Conservation (phyloP, 2,888 invertebrate genomes). For the Rhagophthalmus giganteus region DNA sequence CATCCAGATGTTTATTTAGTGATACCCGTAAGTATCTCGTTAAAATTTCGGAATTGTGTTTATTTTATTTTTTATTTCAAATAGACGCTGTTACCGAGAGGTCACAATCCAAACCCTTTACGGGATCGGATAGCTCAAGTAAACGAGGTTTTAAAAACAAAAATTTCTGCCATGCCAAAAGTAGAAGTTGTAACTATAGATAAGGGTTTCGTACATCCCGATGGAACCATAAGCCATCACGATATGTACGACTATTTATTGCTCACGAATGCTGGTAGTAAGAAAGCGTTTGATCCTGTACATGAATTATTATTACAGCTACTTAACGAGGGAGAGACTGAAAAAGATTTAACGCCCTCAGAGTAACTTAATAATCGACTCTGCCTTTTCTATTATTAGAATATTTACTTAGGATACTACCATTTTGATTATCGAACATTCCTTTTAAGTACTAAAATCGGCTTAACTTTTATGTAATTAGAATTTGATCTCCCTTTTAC, state of each 20-base stretch:
- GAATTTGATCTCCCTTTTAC: not conserved
- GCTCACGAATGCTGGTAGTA: conserved; percentile 82
- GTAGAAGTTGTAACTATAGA: conserved; percentile 80
- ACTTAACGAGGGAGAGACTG: conserved; percentile 73
- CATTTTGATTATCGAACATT: not conserved
- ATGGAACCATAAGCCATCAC: conserved; percentile 82
- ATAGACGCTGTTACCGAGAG: conserved; percentile 85
- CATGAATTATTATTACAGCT: conserved; percentile 79
- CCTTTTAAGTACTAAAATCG: not conserved
- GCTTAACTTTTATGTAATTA: not conserved
- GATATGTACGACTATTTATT: conserved; percentile 93
- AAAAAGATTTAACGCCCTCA: conserved; percentile 73
- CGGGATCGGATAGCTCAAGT: conserved; percentile 76
- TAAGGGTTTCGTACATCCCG: conserved; percentile 75
- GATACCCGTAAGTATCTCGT: conserved; percentile 71
- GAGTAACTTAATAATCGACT: conserved; percentile 57
- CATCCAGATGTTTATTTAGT: conserved; percentile 81
- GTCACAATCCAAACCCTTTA: conserved; percentile 80
- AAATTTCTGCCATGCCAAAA: conserved; percentile 63
- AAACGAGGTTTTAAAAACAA: conserved; percentile 71
- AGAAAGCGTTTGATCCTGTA: conserved; percentile 84
- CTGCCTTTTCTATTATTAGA: conserved; percentile 4
- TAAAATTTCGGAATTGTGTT: not conserved
- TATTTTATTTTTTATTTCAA: conserved; percentile 38
- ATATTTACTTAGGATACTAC: not conserved